Conservation (phyloP, 2,797 vertebrate genomes). For the Garrulus glandarius region DNA sequence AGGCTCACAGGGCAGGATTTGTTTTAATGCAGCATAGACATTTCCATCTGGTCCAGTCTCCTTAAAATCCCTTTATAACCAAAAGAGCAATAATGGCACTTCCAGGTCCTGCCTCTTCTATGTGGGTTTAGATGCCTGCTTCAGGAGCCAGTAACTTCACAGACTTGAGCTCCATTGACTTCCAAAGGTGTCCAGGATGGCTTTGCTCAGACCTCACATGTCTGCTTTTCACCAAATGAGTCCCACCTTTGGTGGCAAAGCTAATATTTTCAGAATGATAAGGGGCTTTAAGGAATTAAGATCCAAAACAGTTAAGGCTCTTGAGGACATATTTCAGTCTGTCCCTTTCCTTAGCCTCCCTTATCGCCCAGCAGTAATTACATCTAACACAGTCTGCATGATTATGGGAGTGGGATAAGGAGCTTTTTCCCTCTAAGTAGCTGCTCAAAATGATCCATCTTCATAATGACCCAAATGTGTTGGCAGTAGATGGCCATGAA, state of each 20-base stretch:
- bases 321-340: neutral
- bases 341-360: neutral
- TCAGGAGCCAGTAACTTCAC: neutral
- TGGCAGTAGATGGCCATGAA: conserved; percentile 21
- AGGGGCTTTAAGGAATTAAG: conserved; percentile 6
- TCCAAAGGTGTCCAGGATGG: neutral
- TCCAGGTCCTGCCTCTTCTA: neutral
- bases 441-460: conserved; percentile 7
- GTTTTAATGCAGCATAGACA: neutral
- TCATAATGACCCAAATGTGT: conserved; percentile 40
- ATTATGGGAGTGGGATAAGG: neutral
- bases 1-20: neutral
- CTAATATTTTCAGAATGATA: conserved; percentile 18
- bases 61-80: neutral
- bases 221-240: neutral
- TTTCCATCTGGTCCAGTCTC: neutral
- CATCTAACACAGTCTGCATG: neutral
- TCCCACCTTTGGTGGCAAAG: neutral
- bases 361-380: neutral
- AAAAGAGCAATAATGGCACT: neutral
- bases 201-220: neutral
- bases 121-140: neutral
- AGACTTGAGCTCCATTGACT: neutral
- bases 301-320: neutral
- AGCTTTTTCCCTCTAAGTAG: conserved; percentile 18